phyloP scores from a whole-genome alignment of 2,888 invertebrate species.

The Branchellion lobata region DNA sequence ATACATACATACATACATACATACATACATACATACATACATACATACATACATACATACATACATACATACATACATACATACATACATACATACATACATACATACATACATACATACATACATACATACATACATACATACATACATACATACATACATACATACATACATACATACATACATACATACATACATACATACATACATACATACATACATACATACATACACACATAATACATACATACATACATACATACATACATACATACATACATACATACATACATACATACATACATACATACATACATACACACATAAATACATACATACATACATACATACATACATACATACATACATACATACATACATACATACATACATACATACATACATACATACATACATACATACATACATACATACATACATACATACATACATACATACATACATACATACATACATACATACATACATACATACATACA shows the following conservation, averaged over 20 bases:
- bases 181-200: too few species aligned
- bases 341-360: too few species aligned
- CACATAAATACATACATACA: too few species aligned
- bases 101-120: neutral
- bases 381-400: slow-evolving; percentile 8
- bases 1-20: neutral
- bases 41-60: slow-evolving; percentile 40
- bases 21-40: too few species aligned
- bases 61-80: slow-evolving; percentile 28
- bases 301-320: too few species aligned
- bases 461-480: too few species aligned
- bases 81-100: too few species aligned
- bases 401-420: too few species aligned
- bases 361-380: neutral
- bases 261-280: neutral
- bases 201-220: neutral
- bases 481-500: slow-evolving; percentile 3
- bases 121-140: slow-evolving; percentile 36
- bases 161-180: too few species aligned
- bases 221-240: neutral
- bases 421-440: too few species aligned
- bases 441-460: too few species aligned
- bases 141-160: too few species aligned
- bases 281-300: slow-evolving; percentile 45
- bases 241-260: neutral